These are phyloP conservation scores for Cnemophilus loriae DNA, from an alignment of 2,113 vertebrate genomes.

Conservation along the genomic window DNA sequence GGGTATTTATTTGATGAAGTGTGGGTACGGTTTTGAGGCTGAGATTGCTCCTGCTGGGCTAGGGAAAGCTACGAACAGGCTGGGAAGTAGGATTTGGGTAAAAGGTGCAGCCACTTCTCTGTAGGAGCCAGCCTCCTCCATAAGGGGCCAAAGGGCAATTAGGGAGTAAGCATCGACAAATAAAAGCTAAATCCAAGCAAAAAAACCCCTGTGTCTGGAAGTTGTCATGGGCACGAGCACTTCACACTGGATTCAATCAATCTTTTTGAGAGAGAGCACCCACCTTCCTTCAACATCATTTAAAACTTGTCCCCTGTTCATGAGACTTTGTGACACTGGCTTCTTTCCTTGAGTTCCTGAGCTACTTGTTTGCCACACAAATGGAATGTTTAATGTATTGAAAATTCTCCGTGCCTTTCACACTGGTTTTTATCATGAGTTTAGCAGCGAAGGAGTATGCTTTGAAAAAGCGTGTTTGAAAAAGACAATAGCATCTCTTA, in stretches of 20 bases:
- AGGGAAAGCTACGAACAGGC: background rate
- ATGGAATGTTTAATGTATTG: background rate
- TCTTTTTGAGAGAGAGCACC: background rate
- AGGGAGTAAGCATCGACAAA: background rate
- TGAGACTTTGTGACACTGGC: background rate
- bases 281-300: background rate
- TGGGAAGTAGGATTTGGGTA: background rate
- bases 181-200: background rate
- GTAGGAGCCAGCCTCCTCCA: background rate
- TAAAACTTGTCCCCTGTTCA: background rate
- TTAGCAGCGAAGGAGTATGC: background rate
- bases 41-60: background rate
- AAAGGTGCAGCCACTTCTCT: background rate
- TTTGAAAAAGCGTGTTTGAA: background rate
- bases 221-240: background rate
- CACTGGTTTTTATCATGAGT: background rate
- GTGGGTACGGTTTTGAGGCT: background rate
- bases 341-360: background rate
- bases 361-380: background rate
- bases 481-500: constrained; percentile 34
- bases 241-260: background rate
- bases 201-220: background rate
- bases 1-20: background rate
- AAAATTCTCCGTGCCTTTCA: background rate
- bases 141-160: background rate